Evolutionary conservation across 1,140 invertebrate species (phyloP).

Genomic region (Cydia fagiglandana): DNA sequence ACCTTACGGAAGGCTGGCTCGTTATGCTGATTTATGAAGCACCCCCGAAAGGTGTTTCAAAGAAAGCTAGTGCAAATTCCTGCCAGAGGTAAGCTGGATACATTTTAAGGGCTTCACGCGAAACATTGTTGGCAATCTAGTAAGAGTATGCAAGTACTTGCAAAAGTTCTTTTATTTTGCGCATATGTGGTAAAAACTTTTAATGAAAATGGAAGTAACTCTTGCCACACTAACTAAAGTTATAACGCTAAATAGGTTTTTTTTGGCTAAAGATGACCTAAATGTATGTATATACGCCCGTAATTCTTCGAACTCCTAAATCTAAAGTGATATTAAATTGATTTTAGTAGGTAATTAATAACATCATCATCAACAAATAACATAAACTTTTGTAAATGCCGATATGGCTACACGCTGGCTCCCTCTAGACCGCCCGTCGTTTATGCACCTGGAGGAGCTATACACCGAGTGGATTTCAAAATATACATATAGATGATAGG

Average conservation of each 20-base stretch:
- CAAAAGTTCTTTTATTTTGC: neutral
- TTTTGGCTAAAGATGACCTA: too few relatives aligned
- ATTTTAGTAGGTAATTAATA: neutral
- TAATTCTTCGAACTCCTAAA: neutral
- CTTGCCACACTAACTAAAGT: too few relatives aligned
- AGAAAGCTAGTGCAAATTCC: conserved; percentile 57
- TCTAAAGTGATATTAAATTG: neutral
- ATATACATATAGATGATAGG: neutral
- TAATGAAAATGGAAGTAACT: too few relatives aligned
- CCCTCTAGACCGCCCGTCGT: neutral
- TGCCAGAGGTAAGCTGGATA: conserved; percentile 22
- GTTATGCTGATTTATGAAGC: conserved; percentile 75
- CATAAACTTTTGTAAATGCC: neutral
- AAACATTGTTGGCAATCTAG: conserved; percentile 19
- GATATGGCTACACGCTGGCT: neutral
- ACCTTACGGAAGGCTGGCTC: conserved; percentile 67
- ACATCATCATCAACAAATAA: too few relatives aligned
- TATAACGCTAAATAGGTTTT: too few relatives aligned
- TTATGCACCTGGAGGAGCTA: conserved; percentile 6
- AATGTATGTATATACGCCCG: too few relatives aligned
- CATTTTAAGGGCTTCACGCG: conserved; percentile 4
- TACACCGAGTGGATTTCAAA: neutral
- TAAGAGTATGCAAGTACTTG: neutral
- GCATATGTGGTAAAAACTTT: too few relatives aligned
- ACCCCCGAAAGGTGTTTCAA: conserved; percentile 59